Evolutionary conservation across 2,888 invertebrate genomes (phyloP), one percentile per base, ranked within the genome.

Genomic region (Epirrhoe tristata): DNA sequence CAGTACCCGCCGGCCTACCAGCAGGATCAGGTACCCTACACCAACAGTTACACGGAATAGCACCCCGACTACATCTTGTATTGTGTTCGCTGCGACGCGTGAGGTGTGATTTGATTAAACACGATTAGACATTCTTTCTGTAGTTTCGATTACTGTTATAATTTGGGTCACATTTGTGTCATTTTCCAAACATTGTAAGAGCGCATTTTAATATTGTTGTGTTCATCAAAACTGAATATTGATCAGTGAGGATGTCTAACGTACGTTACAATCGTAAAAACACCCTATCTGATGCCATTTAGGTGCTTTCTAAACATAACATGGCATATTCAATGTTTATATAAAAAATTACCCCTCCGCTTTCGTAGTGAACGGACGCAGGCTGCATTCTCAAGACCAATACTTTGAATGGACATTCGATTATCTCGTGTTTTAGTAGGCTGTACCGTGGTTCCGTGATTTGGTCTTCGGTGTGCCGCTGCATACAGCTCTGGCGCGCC

Each of bases 1-100:
- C 93, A 93, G 89, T 93, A 93, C 87, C 93, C 93, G 89, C 93
- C 93, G 75, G 91, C 93, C 65, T 93, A 94, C 84, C 91, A 93
- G 82, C 93, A 93, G 91, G 93, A 94, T 86, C 93, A 94, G 93
- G 93, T 93, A 86, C 75, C 70, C 52, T 72, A 54, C 75, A 72
- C 74, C 66, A 71, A 63, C 72, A 67, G 67, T 67, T 68, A 62
- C 71, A 59, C 64, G 46, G 69, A 64, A 65, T 65, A 64, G 54
- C 58, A 64, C 55, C 46, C 62, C 34, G 43, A 43, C 12, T 63
- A 67, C 67, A 63, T 63, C 12, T 58, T 63, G 63, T 63, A 63
- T 46, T 31, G 46, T 48, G 52, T 16, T 34, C n/a, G 17, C 39
- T 58, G 39, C 59, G 55, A 63, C 55, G 63, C 67, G 62, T 32